A percentile compares a stretch with the other conserved stretches of the same genome.
These are phyloP conservation scores for Amblyraja radiata DNA, from an alignment of 2,797 vertebrate genomes.

Conservation along the genomic window DNA sequence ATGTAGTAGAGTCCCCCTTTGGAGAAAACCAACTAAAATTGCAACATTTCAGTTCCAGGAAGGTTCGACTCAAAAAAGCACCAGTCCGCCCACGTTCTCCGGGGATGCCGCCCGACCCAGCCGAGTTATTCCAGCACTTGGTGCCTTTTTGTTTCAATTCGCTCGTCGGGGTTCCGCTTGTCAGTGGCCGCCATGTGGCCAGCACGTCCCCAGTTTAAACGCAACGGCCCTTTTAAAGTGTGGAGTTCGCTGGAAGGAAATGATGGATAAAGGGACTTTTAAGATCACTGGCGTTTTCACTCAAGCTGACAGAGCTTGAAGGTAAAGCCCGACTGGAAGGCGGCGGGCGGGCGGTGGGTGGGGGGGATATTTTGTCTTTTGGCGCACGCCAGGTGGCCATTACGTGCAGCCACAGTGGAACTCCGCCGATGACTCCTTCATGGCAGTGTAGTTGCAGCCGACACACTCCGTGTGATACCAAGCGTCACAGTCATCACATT, in stretches of 20 bases:
- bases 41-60: too few species aligned
- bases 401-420: conserved; percentile 72
- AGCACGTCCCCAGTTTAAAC: not conserved
- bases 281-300: not conserved
- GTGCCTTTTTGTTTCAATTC: not conserved
- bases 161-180: not conserved
- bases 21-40: too few species aligned
- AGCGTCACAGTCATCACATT: conserved; percentile 75
- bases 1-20: not conserved
- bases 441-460: conserved; percentile 59
- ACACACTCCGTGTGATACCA: conserved; percentile 77
- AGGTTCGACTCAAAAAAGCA: too few species aligned
- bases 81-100: too few species aligned
- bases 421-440: conserved; percentile 65
- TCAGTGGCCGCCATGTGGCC: not conserved
- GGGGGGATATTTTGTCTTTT: not conserved
- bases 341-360: too few species aligned
- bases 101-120: too few species aligned
- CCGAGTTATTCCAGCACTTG: too few species aligned
- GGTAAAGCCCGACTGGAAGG: not conserved
- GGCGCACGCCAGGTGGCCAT: conserved; percentile 14
- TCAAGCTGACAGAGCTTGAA: too few species aligned
- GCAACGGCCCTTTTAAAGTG: too few species aligned
- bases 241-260: not conserved
- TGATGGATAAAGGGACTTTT: not conserved